phyloP scores from a whole-genome alignment of 2,113 vertebrate species.

The Notarius lentiginosus region DNA sequence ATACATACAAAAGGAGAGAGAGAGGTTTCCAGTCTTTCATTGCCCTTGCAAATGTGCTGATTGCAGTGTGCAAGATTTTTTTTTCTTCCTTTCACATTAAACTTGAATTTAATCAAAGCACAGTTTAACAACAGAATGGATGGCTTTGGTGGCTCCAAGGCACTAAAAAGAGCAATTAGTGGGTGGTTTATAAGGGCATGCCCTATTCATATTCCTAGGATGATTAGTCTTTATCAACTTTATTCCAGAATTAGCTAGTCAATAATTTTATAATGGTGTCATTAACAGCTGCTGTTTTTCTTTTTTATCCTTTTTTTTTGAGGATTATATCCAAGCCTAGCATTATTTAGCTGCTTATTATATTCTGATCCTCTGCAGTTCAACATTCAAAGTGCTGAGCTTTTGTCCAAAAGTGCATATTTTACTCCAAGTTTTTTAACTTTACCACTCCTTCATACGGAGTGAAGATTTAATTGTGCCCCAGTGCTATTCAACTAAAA shows the following conservation, averaged over 20 bases:
- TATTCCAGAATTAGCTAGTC: constrained; percentile 47
- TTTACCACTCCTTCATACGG: background rate
- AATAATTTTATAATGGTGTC: constrained; percentile 26
- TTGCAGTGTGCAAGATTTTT: constrained; percentile 49
- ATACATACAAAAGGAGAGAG: background rate
- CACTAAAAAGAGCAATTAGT: constrained; percentile 61
- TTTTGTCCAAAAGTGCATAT: background rate
- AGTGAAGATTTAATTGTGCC: background rate
- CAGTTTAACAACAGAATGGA: constrained; percentile 47
- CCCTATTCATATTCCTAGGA: constrained; percentile 63
- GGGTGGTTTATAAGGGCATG: constrained; percentile 53
- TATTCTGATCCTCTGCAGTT: background rate
- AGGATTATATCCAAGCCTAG: background rate
- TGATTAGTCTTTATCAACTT: constrained; percentile 61
- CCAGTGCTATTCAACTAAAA: background rate
- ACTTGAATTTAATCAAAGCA: constrained; percentile 66
- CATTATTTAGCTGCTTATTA: constrained; percentile 14
- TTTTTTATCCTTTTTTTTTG: background rate
- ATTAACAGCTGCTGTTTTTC: constrained; percentile 16
- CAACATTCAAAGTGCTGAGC: background rate
- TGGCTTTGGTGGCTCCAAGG: constrained; percentile 51
- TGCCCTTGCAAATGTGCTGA: constrained; percentile 39
- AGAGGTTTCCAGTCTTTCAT: background rate
- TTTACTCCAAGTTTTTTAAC: background rate
- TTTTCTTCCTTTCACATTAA: constrained; percentile 59